Base-by-base conservation (phyloP, 2,113 vertebrate species). In the Taurulus bubalis region DNA sequence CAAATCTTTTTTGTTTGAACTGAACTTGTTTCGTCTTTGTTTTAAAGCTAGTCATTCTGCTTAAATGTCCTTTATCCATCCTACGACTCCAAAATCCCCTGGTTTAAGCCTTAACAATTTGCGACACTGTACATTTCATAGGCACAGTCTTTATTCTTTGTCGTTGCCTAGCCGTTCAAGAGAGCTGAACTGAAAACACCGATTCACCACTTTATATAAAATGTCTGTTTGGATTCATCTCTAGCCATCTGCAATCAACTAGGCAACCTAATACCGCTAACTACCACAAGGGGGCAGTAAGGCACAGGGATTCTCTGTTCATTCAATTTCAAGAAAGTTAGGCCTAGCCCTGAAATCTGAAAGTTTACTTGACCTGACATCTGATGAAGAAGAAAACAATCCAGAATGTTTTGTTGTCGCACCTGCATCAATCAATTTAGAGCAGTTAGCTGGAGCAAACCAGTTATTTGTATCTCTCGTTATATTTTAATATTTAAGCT, bases 221-320 rank as follows among this genome's bases (percentile, higher is more conserved):
- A 40, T 40, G 38, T 5, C 11, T 40, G 38, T 40, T 40, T 40
- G 38, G 38, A 40, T 10, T 5, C 8, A 40, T 40, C 38, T 40
- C 38, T 40, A 9, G 12, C 8, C 6, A 0, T 28, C 14, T 47
- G 16, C 16, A 0, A 47, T 83, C 62, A 75, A 65, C 53, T 32
- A 20, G 51, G 51, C 40, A 77, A 53, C 51, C 26, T 56, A 75
- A 40, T 91, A 11, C 76, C 58, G 24, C 32, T 16, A 22, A 5
- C 26, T 28, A 38, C 87, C 92, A 80, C 26, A 22, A 22, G 90
- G 70, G 84, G 90, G 85, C 90, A 73, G 73, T 64, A 24, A 75
- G 8, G 51, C 4, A 26, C 64, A 40, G n/a, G 0, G 34, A 60
- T 49, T 12, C 12, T 30, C n/a, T 20, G 28, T 34, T 53, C 20